Conservation (phyloP, 2,797 vertebrate genomes). For the Dendrocincla tyrannina region DNA sequence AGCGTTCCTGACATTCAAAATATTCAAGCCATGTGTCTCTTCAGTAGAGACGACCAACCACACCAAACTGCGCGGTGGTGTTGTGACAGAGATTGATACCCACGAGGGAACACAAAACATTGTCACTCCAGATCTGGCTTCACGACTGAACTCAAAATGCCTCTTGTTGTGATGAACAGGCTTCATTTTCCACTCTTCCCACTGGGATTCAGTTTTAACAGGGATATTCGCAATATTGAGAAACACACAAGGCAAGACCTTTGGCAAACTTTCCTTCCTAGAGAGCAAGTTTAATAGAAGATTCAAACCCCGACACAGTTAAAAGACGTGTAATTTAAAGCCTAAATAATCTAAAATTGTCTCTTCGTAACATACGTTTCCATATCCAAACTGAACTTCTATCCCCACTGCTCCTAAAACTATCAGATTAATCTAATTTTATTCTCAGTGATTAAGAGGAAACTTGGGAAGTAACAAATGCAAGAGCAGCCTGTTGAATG, state of each 20-base stretch:
- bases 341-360: neutral
- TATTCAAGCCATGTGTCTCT: neutral
- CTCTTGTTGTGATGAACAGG: neutral
- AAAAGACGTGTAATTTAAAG: neutral
- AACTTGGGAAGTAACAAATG: neutral
- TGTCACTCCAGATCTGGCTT: neutral
- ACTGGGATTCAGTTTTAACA: neutral
- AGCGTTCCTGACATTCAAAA: neutral
- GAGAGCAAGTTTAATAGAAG: neutral
- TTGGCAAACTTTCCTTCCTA: neutral
- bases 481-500: neutral
- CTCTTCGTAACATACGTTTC: neutral
- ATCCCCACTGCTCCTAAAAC: neutral
- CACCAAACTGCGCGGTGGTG: neutral
- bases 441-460: neutral
- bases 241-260: neutral
- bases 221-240: neutral
- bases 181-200: neutral
- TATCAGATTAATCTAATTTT: neutral
- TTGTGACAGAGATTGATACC: neutral
- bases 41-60: neutral
- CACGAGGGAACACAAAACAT: rapidly evolving
- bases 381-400: neutral
- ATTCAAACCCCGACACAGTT: neutral
- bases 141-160: neutral